Evolutionary conservation across 1,140 invertebrate genomes (phyloP), one percentile per base, ranked within the genome.

Genomic region (Rhizoglyphus robini): DNA sequence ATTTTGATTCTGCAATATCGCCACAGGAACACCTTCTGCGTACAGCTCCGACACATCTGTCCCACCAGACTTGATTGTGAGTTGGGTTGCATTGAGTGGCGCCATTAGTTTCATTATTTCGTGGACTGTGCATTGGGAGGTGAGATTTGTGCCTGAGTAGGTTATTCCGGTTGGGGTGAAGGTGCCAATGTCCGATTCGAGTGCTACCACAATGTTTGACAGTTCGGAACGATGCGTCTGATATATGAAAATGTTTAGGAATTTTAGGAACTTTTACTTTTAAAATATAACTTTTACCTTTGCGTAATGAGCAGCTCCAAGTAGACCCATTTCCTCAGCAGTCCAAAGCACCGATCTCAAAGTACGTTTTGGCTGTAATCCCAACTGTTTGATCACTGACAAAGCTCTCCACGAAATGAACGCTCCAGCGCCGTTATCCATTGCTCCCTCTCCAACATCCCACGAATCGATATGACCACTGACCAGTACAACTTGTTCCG

Each of bases 141-240:
- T 25, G 2, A 4, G 20, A 65, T 78, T 66, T 4, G 75, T 78
- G 2, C 83, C 85, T 48, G 76, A 75, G 69, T 83, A 82, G 46
- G 74, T 74, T 4, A 88, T 72, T 15, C 86, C 86, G 4, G 78
- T 66, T 8, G 88, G 88, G 8, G 74, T 78, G 73, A 90, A 91
- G 1, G 87, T 89, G 25, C 88, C 88, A 68, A 80, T 78, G 75
- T 91, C 88, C 0, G 88, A 88, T 77, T 91, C 88, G 81, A 90
- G 85, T 0, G 86, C 80, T 32, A 87, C 79, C 69, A 82, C 83
- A 30, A 86, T 81, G 67, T 86, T 81, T 8, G 78, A 66, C 48
- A 80, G 76, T 69, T 88, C 82, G 38, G 77, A 69, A 72, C 78
- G 77, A 70, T 88, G 86, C 5, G 20, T 31, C 25, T 82, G n/a